Evolutionary conservation across 2,797 vertebrate species (phyloP), one percentile per base, ranked within the genome.

Genomic region (Amazonetta brasiliensis): DNA sequence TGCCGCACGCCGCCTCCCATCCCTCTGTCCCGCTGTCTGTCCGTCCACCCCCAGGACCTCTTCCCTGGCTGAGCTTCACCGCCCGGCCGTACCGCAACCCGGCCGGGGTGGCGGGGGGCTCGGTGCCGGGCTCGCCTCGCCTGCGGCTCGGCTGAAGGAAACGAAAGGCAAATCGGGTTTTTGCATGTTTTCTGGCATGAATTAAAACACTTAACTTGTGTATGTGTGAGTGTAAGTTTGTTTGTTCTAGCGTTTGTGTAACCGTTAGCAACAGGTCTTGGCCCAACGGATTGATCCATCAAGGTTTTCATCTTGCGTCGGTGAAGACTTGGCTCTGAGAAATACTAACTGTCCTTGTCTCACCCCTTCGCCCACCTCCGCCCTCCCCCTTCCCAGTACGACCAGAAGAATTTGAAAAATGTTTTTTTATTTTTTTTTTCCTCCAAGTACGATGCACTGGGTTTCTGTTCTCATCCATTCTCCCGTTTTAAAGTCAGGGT

Each of bases 131-230:
- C 82, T 90, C 20, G 25, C 92, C 64, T 85, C 33, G 48, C 72
- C 91, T 78, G 64, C 71, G 59, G 92, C 91, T 95, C 58, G 41
- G 94, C 93, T 93, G 95, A 89, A 95, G 93, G 96, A 95, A 96
- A 92, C 0, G 44, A 96, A 96, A 97, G 95, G 97, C 88, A 26
- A 94, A 64, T 64, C 97, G 96, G 87, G 84, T 97, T 98, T 98
- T 97, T 97, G 98, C 98, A 98, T 98, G 98, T 98, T 98, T 98
- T 97, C 97, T 97, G 97, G 98, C 98, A 98, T 98, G 97, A 98
- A 97, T 97, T 97, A 97, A 97, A 97, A 98, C 97, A 98, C 97
- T 98, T 97, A 96, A 94, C 95, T 95, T 95, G 97, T 97, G 96
- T 97, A 71, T 94, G 94, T 97, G 96, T 94, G 96, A 97, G 97